Evolutionary conservation across 2,888 invertebrate species (phyloP), one percentile per base, ranked within the genome.

Genomic region (Drosophila algonquin): DNA sequence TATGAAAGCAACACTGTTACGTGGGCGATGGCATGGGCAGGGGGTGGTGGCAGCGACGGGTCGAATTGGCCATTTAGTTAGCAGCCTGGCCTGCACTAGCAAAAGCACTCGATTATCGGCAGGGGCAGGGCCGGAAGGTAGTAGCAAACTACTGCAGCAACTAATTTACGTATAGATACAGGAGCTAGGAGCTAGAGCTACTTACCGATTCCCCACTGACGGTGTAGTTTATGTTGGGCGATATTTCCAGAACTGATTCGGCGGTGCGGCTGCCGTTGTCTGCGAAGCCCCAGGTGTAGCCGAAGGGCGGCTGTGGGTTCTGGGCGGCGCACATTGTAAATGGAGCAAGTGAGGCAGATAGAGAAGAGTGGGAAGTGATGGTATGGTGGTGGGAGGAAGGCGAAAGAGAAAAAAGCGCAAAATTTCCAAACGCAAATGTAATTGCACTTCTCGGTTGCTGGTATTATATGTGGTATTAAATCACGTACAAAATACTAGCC

Each of bases 141-240:
- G 21, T 12, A 45, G 18, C 32, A 18, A 24, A 9, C 12, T 50
- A 73, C 9, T 48, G 30, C n/a, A 58, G 14, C 14, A 14, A 40
- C 40, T 40, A 40, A 14, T 40, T 40, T 40, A 40, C 14, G 40
- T 40, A 40, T 40, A 40, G 40, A 40, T 40, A 40, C 47, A 16
- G 46, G 27, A 27, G 51, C 21, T 30, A 58, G 30, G 45, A 21
- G 32, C 50, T 46, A 62, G 71, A 35, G 35, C 14, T 14, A 40
- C 75, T 92, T 92, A 92, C 92, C 90, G 92, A 90, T 83, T 92
- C 92, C 81, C 92, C 92, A 84, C 92, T 91, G 80, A 92, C 92
- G 67, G 92, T 92, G 77, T 92, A 92, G 86, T 92, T 92, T 76
- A 92, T 92, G 81, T 92, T 92, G 67, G 92, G 92, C 75, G 92